Conservation (phyloP, 2,797 vertebrate species). For the Cossypha heuglini region DNA sequence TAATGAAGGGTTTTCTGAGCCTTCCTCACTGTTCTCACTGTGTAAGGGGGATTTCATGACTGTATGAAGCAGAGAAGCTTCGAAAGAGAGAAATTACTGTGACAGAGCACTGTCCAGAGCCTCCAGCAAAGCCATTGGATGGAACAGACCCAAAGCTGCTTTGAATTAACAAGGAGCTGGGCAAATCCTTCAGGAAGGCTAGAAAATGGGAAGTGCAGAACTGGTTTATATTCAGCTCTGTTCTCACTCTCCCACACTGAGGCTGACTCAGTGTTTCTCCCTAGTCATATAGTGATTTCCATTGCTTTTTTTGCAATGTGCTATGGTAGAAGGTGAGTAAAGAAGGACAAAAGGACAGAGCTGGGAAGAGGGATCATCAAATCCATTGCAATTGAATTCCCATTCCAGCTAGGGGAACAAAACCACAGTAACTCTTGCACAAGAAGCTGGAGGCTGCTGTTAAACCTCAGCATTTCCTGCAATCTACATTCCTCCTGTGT, state of each 20-base stretch:
- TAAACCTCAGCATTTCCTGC: constrained; percentile 21
- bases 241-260: neutral
- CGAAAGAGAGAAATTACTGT: neutral
- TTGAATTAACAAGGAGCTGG: neutral
- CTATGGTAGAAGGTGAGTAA: neutral
- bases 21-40: neutral
- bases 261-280: constrained; percentile 6
- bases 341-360: neutral
- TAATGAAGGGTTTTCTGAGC: neutral
- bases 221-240: neutral
- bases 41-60: neutral
- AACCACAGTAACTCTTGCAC: neutral
- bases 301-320: neutral
- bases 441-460: constrained; percentile 3
- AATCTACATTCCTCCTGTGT: neutral
- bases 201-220: neutral
- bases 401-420: neutral
- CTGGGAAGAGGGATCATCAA: neutral
- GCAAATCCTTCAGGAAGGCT: neutral
- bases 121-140: neutral
- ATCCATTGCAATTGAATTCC: neutral
- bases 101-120: neutral
- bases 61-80: neutral
- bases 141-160: neutral
- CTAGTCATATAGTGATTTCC: neutral